These are phyloP conservation scores for Tetragonula carbonaria DNA, from an alignment of 2,888 invertebrate species.

Conservation along the genomic window DNA sequence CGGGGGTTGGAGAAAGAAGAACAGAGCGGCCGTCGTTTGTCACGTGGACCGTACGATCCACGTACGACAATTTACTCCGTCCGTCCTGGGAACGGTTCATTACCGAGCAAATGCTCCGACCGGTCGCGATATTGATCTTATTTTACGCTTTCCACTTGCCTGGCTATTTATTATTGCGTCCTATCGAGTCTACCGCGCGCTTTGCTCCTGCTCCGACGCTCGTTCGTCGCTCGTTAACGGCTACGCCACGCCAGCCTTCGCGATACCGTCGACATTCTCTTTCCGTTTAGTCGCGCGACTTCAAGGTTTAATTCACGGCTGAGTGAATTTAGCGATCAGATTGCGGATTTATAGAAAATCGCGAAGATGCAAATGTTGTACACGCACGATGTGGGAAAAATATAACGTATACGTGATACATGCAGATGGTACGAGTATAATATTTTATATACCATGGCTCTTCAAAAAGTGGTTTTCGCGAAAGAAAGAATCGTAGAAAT, in stretches of 20 bases:
- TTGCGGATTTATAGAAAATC: too few species aligned
- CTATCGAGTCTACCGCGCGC: conserved; percentile 3
- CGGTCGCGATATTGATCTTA: conserved; percentile 59
- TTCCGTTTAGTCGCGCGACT: neutral
- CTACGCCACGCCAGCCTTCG: neutral
- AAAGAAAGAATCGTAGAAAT: too few species aligned
- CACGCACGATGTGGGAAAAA: too few species aligned
- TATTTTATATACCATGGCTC: too few species aligned
- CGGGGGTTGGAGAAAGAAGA: conserved; percentile 22
- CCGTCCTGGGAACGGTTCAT: conserved; percentile 70
- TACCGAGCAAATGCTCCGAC: conserved; percentile 57
- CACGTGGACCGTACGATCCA: conserved; percentile 56
- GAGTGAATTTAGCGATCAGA: neutral
- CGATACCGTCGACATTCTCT: neutral
- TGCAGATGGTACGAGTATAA: too few species aligned
- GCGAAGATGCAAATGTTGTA: too few species aligned
- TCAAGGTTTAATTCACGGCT: neutral
- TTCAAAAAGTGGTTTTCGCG: too few species aligned
- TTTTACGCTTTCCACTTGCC: conserved; percentile 41
- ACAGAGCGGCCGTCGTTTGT: conserved; percentile 58
- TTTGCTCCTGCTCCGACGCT: neutral
- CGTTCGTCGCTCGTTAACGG: conserved; percentile 27
- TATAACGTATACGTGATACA: too few species aligned
- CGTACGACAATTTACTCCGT: conserved; percentile 70
- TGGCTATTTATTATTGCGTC: conserved; percentile 44